These are phyloP conservation scores for Thelaira solivaga DNA, from an alignment of 2,888 invertebrate genomes.

Conservation along the genomic window DNA sequence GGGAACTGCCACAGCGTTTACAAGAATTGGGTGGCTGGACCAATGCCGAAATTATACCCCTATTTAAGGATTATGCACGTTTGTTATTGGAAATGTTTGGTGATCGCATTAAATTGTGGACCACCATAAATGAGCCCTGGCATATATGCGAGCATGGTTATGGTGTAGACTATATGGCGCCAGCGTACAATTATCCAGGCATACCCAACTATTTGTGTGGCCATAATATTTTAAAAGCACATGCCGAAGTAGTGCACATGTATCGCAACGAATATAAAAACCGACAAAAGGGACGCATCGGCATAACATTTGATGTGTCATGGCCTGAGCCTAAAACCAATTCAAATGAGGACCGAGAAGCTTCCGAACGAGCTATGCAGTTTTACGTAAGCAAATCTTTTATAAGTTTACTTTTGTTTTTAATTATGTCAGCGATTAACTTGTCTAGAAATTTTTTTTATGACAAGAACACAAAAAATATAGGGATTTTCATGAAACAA, in stretches of 20 bases:
- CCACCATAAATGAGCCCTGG: conserved; percentile 87
- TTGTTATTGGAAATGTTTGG: conserved; percentile 81
- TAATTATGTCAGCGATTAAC: too few species aligned
- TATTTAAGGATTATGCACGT: conserved; percentile 82
- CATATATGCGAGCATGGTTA: conserved; percentile 77
- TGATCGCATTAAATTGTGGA: conserved; percentile 83
- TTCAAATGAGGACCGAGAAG: conserved; percentile 79
- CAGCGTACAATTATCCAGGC: conserved; percentile 80
- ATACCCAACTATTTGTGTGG: conserved; percentile 83
- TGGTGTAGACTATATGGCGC: conserved; percentile 81
- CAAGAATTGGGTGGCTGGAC: conserved; percentile 84
- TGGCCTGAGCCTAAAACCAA: conserved; percentile 81
- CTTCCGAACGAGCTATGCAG: conserved; percentile 81
- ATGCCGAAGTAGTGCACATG: conserved; percentile 83
- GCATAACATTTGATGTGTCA: conserved; percentile 81
- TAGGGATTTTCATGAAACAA: too few species aligned
- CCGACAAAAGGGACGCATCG: conserved; percentile 80
- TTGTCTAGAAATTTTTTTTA: too few species aligned
- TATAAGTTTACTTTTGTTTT: background rate
- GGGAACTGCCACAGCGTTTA: conserved; percentile 83
- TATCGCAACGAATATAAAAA: conserved; percentile 81
- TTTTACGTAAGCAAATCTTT: conserved; percentile 79
- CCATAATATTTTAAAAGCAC: conserved; percentile 85
- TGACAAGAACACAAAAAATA: too few species aligned
- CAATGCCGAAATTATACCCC: conserved; percentile 82